phyloP scores from a whole-genome alignment of 2,888 invertebrate genomes.

The Tuta absoluta region DNA sequence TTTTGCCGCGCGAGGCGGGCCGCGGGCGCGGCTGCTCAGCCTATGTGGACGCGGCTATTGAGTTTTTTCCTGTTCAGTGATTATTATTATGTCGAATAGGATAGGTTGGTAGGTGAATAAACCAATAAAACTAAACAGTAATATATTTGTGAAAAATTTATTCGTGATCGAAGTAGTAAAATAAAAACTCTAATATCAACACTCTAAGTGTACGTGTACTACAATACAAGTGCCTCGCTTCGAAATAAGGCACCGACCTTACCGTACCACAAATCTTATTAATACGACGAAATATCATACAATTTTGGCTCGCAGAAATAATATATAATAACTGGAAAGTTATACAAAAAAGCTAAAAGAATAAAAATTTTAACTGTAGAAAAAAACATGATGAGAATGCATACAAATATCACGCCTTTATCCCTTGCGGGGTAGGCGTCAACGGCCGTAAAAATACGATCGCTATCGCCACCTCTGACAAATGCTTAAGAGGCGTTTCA shows the following conservation, averaged over 20 bases:
- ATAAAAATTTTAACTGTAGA: too few relatives aligned
- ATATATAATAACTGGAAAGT: background rate
- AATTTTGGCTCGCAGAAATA: too few relatives aligned
- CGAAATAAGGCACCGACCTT: conserved; percentile 36
- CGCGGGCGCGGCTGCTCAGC: too few relatives aligned
- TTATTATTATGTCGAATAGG: background rate
- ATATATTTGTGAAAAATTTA: conserved; percentile 70
- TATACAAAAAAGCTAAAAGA: background rate
- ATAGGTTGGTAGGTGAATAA: background rate
- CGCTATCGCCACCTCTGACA: too few relatives aligned
- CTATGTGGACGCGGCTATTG: too few relatives aligned
- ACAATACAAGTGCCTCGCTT: conserved; percentile 32
- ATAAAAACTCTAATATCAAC: conserved; percentile 68
- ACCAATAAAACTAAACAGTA: conserved; percentile 4
- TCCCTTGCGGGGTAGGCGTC: too few relatives aligned
- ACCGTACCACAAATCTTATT: conserved; percentile 3
- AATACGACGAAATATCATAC: background rate
- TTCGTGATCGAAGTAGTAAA: conserved; percentile 74
- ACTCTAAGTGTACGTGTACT: conserved; percentile 55
- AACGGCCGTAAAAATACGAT: too few relatives aligned
- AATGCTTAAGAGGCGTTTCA: too few relatives aligned
- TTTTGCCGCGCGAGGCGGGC: too few relatives aligned
- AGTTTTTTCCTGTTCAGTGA: too few relatives aligned
- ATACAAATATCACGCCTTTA: too few relatives aligned
- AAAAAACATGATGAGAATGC: too few relatives aligned